Conservation (phyloP, 2,797 vertebrate genomes). For the Benthosema pterotum region DNA sequence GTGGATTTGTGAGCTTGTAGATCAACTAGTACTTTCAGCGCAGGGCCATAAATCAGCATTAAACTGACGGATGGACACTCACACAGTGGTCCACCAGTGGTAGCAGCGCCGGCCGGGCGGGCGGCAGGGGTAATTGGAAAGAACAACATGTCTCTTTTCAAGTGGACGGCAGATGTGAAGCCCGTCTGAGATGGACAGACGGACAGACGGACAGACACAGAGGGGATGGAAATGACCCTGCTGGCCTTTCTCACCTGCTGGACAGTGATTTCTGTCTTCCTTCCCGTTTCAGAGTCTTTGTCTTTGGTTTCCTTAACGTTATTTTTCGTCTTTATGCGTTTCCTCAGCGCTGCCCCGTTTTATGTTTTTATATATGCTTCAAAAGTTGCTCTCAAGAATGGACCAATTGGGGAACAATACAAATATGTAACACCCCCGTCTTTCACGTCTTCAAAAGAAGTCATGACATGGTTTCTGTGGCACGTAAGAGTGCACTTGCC, state of each 20-base stretch:
- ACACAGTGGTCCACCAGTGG: not conserved
- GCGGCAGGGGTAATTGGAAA: conserved; percentile 55
- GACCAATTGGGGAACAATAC: too few relatives aligned
- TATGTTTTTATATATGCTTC: too few relatives aligned
- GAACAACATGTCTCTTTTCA: conserved; percentile 55
- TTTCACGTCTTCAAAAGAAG: too few relatives aligned
- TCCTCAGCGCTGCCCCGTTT: not conserved
- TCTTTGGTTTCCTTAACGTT: not conserved
- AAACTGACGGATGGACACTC: not conserved
- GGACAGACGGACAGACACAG: conserved; percentile 18
- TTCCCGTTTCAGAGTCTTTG: not conserved
- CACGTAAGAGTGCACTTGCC: too few relatives aligned
- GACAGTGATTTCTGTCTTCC: conserved; percentile 3
- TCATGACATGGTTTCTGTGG: too few relatives aligned
- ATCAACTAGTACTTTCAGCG: too few relatives aligned
- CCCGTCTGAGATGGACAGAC: conserved; percentile 40
- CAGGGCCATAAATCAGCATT: too few relatives aligned
- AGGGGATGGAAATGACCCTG: conserved; percentile 52
- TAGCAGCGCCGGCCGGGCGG: conserved; percentile 11
- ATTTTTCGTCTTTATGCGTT: not conserved
- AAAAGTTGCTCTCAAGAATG: too few relatives aligned
- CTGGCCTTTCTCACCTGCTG: conserved; percentile 53
- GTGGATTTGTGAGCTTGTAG: too few relatives aligned
- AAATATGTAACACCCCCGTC: too few relatives aligned
- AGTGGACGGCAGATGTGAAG: conserved; percentile 53